A percentile compares a stretch with the other conserved stretches of the same genome.
Evolutionary conservation across 2,113 vertebrate genomes (phyloP).

Genomic region (Rhombomys opimus): DNA sequence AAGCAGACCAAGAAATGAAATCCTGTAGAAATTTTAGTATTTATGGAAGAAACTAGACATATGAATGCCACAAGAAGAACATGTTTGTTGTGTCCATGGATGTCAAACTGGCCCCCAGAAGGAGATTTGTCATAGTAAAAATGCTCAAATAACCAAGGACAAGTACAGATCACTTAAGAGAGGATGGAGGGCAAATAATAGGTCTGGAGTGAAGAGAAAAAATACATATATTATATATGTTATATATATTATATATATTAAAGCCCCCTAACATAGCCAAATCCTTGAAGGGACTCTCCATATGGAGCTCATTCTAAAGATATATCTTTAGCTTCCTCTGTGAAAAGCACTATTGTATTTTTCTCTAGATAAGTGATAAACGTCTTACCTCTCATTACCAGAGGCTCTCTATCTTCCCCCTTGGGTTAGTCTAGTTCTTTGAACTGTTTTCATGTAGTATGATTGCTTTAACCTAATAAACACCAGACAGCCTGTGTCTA

Average conservation of each 20-base stretch:
- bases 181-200: neutral
- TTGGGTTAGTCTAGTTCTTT: neutral
- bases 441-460: neutral
- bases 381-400: neutral
- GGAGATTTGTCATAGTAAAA: neutral
- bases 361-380: neutral
- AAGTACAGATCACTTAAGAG: neutral
- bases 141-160: neutral
- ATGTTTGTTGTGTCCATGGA: neutral
- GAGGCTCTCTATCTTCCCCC: neutral
- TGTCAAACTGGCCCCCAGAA: neutral
- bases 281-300: neutral
- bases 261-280: neutral
- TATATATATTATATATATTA: too few species aligned
- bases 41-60: neutral
- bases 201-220: neutral
- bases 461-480: neutral
- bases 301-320: neutral
- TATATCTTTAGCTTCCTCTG: neutral
- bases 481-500: neutral
- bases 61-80: neutral
- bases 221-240: too few species aligned
- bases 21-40: neutral
- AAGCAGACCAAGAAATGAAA: neutral
- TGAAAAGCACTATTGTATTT: neutral